Evolutionary conservation across 1,140 invertebrate genomes (phyloP), one percentile per base, ranked within the genome.

Genomic region (Oreohelix idahoensis): DNA sequence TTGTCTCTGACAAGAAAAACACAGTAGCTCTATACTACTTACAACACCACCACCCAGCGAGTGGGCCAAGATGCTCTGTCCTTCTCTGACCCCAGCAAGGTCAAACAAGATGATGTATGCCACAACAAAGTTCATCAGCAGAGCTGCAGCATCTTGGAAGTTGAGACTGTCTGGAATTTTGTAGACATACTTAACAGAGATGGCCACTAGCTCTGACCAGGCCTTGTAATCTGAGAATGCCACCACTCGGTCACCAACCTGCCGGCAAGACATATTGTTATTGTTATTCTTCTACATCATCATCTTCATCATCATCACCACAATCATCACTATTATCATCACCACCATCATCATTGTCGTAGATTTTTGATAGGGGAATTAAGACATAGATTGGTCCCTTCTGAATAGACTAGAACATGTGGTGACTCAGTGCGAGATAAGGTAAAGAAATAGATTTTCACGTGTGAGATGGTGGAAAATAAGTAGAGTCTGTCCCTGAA

Each of bases 31-130:
- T 23, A n/a, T 23, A n/a, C 4, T 17, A 81, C 96, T 96, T 94
- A 97, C 96, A 93, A 98, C 96, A 73, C 96, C 96, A 84, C 97
- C 97, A 69, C 96, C 96, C 87, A 96, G 96, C 35, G 96, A 97
- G 91, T 97, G 96, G 42, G 97, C 94, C 74, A 98, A 93, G 29
- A 97, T 93, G 84, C 95, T 96, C 92, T 97, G 96, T 79, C 96
- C 96, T 70, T 95, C 94, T 1, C 94, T 93, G 32, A 97, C 92
- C 88, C 95, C 95, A 58, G 95, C 96, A 89, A 97, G 93, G 88
- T 97, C 96, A 93, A 97, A 97, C 15, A 98, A 94, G 83, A 97
- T 93, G 83, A 97, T 95, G 91, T 97, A 95, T 69, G 96, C 97
- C 0, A 97, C 95, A 66, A 96, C 94, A 90, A 96, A 97, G 92